Conservation (phyloP, 2,888 invertebrate genomes). For the Adelognathus sp. region DNA sequence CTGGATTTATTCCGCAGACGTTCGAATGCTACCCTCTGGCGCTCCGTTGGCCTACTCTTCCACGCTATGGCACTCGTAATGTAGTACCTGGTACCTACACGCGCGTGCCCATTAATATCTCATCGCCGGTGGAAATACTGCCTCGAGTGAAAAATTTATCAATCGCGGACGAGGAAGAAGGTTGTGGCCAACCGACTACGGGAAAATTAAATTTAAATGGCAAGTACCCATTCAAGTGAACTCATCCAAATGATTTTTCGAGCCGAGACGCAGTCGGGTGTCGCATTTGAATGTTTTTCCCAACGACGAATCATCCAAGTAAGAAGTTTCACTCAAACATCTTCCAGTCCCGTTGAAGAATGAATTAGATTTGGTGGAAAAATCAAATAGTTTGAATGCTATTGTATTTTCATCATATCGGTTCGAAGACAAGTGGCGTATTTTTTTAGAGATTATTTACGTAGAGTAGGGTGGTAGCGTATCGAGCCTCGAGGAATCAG, state of each 20-base stretch:
- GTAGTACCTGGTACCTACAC: neutral
- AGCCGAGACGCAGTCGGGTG: too few species aligned
- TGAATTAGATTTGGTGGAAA: too few species aligned
- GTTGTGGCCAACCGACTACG: neutral
- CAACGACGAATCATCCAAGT: too few species aligned
- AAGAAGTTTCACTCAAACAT: too few species aligned
- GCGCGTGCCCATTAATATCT: slow-evolving; percentile 16
- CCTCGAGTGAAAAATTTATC: neutral
- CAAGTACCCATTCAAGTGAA: too few species aligned
- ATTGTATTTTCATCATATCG: too few species aligned
- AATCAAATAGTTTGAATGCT: too few species aligned
- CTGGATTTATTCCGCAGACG: slow-evolving; percentile 44
- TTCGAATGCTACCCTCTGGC: slow-evolving; percentile 28
- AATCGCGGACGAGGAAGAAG: neutral
- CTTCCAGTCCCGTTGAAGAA: too few species aligned
- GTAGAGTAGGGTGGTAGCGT: neutral
- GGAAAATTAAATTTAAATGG: neutral
- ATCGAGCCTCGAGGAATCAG: neutral
- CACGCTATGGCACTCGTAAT: slow-evolving; percentile 1
- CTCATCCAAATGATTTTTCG: too few species aligned
- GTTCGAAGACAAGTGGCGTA: too few species aligned
- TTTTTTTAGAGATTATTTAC: too few species aligned
- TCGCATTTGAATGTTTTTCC: too few species aligned
- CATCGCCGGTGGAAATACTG: neutral
- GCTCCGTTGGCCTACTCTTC: slow-evolving; percentile 2